A percentile compares a stretch with the other conserved stretches of the same genome.
Conservation (phyloP, 2,797 vertebrate genomes). For the Pangasius mekongensis region DNA sequence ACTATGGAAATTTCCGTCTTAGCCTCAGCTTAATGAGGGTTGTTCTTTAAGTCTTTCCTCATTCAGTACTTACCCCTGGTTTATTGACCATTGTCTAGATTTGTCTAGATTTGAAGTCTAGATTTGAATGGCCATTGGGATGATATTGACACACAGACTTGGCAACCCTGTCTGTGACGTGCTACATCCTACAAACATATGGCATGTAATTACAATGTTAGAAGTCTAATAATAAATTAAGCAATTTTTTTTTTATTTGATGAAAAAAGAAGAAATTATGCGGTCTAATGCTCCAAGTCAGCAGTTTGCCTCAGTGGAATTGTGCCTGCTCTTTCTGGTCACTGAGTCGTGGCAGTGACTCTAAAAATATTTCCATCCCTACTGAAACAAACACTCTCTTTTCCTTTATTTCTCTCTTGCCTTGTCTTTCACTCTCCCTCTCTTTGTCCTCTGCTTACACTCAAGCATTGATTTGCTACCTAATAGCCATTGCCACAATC, state of each 20-base stretch:
- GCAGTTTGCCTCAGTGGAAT: slow-evolving; percentile 17
- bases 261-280: neutral
- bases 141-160: neutral
- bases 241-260: neutral
- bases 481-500: slow-evolving; percentile 38
- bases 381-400: slow-evolving; percentile 32
- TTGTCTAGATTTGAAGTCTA: neutral
- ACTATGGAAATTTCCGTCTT: neutral
- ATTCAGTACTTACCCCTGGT: neutral
- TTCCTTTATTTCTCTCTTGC: neutral
- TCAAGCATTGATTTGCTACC: slow-evolving; percentile 49
- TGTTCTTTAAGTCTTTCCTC: neutral
- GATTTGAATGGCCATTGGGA: neutral
- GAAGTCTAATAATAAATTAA: neutral
- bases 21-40: neutral
- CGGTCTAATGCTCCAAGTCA: neutral
- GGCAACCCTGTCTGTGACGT: neutral
- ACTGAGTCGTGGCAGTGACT: slow-evolving; percentile 30
- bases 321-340: slow-evolving; percentile 5
- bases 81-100: neutral
- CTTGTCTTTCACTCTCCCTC: slow-evolving; percentile 32
- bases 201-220: neutral
- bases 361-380: slow-evolving; percentile 43
- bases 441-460: slow-evolving; percentile 45
- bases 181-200: neutral